These are phyloP conservation scores for Balearica regulorum DNA, from an alignment of 2,797 vertebrate species.

Conservation along the genomic window DNA sequence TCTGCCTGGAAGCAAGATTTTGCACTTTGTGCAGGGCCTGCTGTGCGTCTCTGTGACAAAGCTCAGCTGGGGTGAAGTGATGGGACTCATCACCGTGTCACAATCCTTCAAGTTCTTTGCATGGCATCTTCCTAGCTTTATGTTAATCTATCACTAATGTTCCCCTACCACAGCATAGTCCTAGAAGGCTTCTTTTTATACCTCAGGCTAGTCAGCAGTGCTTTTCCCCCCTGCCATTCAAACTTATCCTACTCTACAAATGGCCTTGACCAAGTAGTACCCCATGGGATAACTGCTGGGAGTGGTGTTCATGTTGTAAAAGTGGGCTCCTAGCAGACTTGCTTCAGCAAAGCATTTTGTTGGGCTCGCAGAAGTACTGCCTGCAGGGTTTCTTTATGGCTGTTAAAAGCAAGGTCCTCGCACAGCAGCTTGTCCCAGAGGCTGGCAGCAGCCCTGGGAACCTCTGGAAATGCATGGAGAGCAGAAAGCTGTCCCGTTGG, in stretches of 20 bases:
- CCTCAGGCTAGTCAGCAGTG: background rate
- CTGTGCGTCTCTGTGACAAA: background rate
- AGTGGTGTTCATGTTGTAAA: background rate
- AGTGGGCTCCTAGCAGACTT: background rate
- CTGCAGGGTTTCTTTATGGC: background rate
- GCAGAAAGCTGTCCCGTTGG: background rate
- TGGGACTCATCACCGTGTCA: background rate
- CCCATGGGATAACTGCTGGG: background rate
- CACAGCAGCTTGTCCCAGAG: background rate
- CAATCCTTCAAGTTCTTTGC: background rate
- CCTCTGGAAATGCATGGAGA: background rate
- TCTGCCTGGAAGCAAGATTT: background rate
- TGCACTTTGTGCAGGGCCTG: background rate
- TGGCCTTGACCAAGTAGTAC: background rate
- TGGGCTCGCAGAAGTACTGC: fast-evolving
- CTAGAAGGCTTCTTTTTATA: background rate
- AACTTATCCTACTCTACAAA: background rate
- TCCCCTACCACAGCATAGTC: background rate
- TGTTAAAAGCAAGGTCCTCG: background rate
- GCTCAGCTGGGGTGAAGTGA: background rate
- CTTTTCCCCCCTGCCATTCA: background rate
- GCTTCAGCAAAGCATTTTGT: background rate
- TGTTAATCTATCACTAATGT: background rate
- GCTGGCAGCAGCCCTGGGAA: background rate
- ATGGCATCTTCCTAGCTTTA: background rate